Evolutionary conservation across 2,888 invertebrate genomes (phyloP), one percentile per base, ranked within the genome.

Genomic region (Digitonthophagus gazella): DNA sequence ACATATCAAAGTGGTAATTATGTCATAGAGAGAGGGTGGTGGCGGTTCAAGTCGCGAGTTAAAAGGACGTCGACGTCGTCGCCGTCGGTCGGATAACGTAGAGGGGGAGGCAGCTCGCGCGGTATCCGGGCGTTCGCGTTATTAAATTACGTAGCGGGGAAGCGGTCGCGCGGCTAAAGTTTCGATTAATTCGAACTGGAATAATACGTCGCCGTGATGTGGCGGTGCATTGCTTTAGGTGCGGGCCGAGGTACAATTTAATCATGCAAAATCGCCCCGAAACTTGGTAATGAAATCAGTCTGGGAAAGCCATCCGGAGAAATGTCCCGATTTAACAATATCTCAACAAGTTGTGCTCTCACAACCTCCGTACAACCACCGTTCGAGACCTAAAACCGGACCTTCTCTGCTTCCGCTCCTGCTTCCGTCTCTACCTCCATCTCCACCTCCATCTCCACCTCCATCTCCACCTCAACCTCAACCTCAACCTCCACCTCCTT

Each of bases 321-420:
- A 61, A 61, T 61, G 61, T 20, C 61, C 61, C 61, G 18, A 61
- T 61, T 61, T 61, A 61, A 61, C 61, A 61, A 61, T 61, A 61
- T 61, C 61, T 16, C 19, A 61, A 61, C 61, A 61, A 61, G 61
- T 61, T 61, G 18, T n/a, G 14, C 61, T 14, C 5, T 14, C 2
- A 57, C 57, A 6, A 6, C 54, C 8, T 8, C 15, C 57, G 3
- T 3, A 16, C 57, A 2, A 11, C 57, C n/a, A 57, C 57, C 57
- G n/a, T n/a, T n/a, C n/a, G n/a, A n/a, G n/a, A n/a, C n/a, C n/a
- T n/a, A n/a, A n/a, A n/a, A 11, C 28, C 28, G 22, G 22, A 4
- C 22, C 3, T 22, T 22, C n/a, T n/a, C 22, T 22, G 22, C 22
- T 6, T 6, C 6, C 22, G 22, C 22, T 6, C 3, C 3, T 6